Conservation (phyloP, 2,888 invertebrate genomes). For the Fragum fragum region DNA sequence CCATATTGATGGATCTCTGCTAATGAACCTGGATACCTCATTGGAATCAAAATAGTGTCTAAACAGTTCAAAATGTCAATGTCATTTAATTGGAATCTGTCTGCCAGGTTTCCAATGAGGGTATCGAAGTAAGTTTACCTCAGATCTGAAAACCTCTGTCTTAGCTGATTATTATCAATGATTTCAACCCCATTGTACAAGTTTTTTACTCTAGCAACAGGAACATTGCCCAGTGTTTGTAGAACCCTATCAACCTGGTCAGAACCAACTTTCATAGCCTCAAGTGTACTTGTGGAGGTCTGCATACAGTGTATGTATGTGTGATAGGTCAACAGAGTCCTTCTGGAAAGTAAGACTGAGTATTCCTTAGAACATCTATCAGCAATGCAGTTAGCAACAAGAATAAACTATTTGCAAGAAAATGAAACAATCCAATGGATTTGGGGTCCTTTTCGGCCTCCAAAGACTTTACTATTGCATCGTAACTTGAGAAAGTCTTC, state of each 20-base stretch:
- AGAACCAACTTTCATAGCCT: slow-evolving; percentile 33
- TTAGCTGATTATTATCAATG: slow-evolving; percentile 32
- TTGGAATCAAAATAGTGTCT: slow-evolving; percentile 41
- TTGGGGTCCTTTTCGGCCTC: slow-evolving; percentile 34
- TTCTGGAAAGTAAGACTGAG: slow-evolving; percentile 37
- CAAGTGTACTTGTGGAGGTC: slow-evolving; percentile 32
- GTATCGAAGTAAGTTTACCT: slow-evolving; percentile 30
- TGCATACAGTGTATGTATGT: slow-evolving; percentile 42
- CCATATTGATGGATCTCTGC: slow-evolving; percentile 23
- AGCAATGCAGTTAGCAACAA: slow-evolving; percentile 33
- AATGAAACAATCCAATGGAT: slow-evolving; percentile 28
- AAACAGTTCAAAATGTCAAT: slow-evolving; percentile 36
- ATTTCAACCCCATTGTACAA: slow-evolving; percentile 32
- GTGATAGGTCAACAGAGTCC: slow-evolving; percentile 21
- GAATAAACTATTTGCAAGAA: slow-evolving; percentile 6
- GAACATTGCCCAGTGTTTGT: slow-evolving; percentile 22
- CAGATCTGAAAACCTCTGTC: slow-evolving; percentile 30
- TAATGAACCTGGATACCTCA: slow-evolving; percentile 36
- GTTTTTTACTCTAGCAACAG: not conserved
- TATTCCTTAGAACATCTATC: slow-evolving; percentile 34
- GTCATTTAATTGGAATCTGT: slow-evolving; percentile 39
- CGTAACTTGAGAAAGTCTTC: slow-evolving; percentile 10
- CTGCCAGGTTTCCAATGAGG: slow-evolving; percentile 30
- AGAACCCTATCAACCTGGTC: slow-evolving; percentile 25
- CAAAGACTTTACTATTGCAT: slow-evolving; percentile 30